Percentiles rank a stretch among this genome's conserved stretches.
These are phyloP conservation scores for Peromyscus californicus DNA, from an alignment of 2,113 vertebrate genomes.

Conservation along the genomic window DNA sequence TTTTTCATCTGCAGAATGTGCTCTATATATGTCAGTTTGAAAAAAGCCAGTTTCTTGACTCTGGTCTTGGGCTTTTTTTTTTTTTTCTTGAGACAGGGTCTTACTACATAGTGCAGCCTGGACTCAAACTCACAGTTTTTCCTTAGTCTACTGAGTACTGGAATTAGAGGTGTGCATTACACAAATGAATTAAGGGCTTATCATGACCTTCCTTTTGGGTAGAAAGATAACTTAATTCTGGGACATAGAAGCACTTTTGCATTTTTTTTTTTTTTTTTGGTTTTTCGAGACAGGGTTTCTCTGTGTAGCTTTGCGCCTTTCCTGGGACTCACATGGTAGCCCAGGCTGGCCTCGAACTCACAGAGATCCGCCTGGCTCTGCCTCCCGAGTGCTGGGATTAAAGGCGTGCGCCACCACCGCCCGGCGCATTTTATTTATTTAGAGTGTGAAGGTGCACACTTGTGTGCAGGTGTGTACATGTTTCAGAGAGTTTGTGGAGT, in stretches of 20 bases:
- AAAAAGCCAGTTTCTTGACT: not conserved
- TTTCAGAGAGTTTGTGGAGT: not conserved
- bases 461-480: not conserved
- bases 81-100: not conserved
- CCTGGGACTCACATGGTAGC: too few species aligned
- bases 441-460: not conserved
- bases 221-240: conserved; percentile 43
- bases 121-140: not conserved
- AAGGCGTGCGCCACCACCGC: too few species aligned
- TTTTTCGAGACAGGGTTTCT: too few species aligned
- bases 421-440: not conserved
- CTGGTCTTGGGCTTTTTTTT: not conserved
- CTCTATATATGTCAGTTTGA: not conserved
- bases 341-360: too few species aligned
- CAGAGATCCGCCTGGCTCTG: too few species aligned
- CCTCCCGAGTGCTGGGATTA: too few species aligned
- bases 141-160: not conserved
- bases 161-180: not conserved
- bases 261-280: too few species aligned
- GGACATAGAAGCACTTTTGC: not conserved
- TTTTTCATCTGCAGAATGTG: not conserved
- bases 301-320: too few species aligned
- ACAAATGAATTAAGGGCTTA: conserved; percentile 8
- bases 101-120: not conserved
- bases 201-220: conserved; percentile 38